A percentile compares a stretch with the other conserved stretches of the same genome.
phyloP scores from a whole-genome alignment of 2,113 vertebrate genomes.

The Vulpes ferrilata region DNA sequence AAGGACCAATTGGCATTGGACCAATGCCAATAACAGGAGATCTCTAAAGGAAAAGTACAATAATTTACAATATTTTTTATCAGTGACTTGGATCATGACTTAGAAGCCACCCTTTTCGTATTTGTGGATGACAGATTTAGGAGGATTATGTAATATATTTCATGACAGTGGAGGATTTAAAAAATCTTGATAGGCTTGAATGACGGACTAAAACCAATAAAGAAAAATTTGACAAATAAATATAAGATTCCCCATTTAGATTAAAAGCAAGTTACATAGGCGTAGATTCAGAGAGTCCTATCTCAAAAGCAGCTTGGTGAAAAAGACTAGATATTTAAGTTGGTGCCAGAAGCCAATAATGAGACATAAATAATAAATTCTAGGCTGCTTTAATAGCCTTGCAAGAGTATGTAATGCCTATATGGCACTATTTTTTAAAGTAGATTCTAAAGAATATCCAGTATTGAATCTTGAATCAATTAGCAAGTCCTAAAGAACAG shows the following conservation, averaged over 20 bases:
- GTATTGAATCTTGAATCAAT: neutral
- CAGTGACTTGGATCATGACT: neutral
- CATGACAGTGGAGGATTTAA: conserved; percentile 31
- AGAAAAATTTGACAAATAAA: conserved; percentile 62
- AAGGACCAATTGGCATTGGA: neutral
- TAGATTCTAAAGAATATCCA: neutral
- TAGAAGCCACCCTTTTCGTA: neutral
- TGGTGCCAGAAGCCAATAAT: neutral
- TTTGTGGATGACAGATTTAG: conserved; percentile 37
- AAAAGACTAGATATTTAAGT: neutral
- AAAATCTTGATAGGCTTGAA: conserved; percentile 56
- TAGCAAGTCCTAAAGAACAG: neutral
- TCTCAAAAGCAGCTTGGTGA: neutral
- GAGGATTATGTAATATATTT: conserved; percentile 59
- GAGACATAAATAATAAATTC: neutral
- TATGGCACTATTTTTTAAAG: neutral
- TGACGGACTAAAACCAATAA: conserved; percentile 56
- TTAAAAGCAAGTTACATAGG: conserved; percentile 17
- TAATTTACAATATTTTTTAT: neutral
- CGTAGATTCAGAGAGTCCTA: neutral
- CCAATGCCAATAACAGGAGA: neutral
- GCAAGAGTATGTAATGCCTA: neutral
- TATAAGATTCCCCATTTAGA: conserved; percentile 55
- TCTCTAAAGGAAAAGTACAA: neutral
- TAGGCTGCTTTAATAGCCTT: neutral